Evolutionary conservation across 2,113 vertebrate genomes (phyloP).

Genomic region (Hippocampus zosterae): DNA sequence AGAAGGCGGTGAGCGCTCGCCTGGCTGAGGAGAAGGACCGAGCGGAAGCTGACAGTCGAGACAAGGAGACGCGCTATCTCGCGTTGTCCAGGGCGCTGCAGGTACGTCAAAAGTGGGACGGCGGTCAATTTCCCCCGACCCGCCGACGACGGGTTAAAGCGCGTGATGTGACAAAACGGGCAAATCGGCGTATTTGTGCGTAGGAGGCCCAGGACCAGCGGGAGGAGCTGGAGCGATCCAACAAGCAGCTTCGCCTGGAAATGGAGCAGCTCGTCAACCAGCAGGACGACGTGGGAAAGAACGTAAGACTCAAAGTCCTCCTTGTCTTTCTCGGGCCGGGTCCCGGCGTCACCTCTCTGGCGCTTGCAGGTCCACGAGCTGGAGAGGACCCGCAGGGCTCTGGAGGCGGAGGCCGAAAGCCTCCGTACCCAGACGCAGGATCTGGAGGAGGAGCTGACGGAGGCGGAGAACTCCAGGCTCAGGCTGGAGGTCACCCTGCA

Average conservation of each 20-base stretch:
- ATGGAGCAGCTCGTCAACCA: conserved; percentile 87
- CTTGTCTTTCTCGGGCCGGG: conserved; percentile 7
- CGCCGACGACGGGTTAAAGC: too few relatives aligned
- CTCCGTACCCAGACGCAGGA: conserved; percentile 76
- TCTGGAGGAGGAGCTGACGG: conserved; percentile 66
- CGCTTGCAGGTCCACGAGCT: conserved; percentile 82
- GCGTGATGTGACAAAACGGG: too few relatives aligned
- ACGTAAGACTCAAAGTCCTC: conserved; percentile 60
- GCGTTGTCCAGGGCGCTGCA: conserved; percentile 77
- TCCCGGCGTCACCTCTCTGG: not conserved
- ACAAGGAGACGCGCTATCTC: conserved; percentile 82
- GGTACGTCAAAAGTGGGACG: conserved; percentile 18
- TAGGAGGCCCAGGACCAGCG: conserved; percentile 77
- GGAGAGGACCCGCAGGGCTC: conserved; percentile 74
- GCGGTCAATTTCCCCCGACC: too few relatives aligned
- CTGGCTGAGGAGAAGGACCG: conserved; percentile 81
- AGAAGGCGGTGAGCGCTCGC: conserved; percentile 80
- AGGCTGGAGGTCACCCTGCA: conserved; percentile 77
- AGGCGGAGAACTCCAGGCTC: conserved; percentile 64
- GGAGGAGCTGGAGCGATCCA: conserved; percentile 82
- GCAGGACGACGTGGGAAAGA: conserved; percentile 89
- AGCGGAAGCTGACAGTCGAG: conserved; percentile 82
- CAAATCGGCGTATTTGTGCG: not conserved
- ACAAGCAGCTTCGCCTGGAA: conserved; percentile 81
- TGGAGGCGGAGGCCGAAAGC: conserved; percentile 79